Percentiles rank a stretch among this genome's conserved stretches.
Evolutionary conservation across 2,113 vertebrate species (phyloP).

Genomic region (Poecilia latipinna): DNA sequence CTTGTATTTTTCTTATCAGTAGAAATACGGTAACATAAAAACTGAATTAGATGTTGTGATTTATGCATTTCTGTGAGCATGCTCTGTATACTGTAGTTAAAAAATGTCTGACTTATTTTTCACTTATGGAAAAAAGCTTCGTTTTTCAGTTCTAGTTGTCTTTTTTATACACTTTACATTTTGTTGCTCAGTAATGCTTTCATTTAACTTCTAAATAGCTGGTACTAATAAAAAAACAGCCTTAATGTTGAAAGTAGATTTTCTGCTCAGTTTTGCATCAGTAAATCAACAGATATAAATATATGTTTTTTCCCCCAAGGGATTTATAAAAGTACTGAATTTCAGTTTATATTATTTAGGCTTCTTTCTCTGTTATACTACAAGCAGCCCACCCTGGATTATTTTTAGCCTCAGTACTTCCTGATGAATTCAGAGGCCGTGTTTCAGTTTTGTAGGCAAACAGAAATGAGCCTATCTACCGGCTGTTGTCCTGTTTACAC

Average conservation of each 20-base stretch:
- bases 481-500: constrained; percentile 73
- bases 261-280: not conserved
- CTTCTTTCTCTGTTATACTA: not conserved
- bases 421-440: not conserved
- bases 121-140: no score
- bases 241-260: not conserved
- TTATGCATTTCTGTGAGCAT: no score
- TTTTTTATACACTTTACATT: no score
- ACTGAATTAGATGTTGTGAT: no score
- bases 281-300: not conserved
- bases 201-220: not conserved
- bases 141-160: no score
- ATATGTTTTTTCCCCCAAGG: not conserved
- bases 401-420: not conserved
- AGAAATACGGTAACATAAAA: no score
- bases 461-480: constrained; percentile 59
- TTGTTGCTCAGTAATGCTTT: not conserved
- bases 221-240: not conserved
- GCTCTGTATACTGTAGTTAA: no score
- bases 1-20: no score
- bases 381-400: not conserved
- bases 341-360: not conserved
- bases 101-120: no score
- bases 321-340: no score
- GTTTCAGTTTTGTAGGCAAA: constrained; percentile 65